A percentile compares a stretch with the other conserved stretches of the same genome.
phyloP scores from a whole-genome alignment of 1,140 invertebrate genomes.

The Procambarus virginalis region DNA sequence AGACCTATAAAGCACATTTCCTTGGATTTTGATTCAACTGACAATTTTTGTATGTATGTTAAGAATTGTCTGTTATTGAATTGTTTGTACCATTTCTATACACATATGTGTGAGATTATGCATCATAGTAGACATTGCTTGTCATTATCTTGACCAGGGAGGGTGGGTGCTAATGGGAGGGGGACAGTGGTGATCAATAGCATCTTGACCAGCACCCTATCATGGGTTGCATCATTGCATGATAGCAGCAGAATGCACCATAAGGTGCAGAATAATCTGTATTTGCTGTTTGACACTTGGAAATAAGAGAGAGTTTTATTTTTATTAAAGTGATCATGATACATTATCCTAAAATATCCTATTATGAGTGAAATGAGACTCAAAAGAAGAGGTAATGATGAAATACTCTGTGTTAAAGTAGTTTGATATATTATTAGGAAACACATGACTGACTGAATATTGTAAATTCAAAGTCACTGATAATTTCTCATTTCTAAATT shows the following conservation, averaged over 20 bases:
- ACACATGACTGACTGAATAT: neutral
- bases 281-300: too few species aligned
- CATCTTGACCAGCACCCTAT: neutral
- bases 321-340: neutral
- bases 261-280: neutral
- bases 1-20: constrained; percentile 55
- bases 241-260: neutral
- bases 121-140: constrained; percentile 60
- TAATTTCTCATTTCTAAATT: constrained; percentile 42
- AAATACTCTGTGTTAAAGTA: too few species aligned
- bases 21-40: constrained; percentile 39
- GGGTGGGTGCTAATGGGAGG: constrained; percentile 58
- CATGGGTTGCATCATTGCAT: neutral
- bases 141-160: constrained; percentile 63
- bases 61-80: constrained; percentile 62
- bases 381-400: neutral
- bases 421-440: too few species aligned
- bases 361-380: too few species aligned
- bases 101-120: constrained; percentile 62
- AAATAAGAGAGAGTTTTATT: neutral
- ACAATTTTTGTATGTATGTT: constrained; percentile 64
- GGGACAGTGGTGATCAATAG: constrained; percentile 14
- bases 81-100: constrained; percentile 65
- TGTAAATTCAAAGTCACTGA: constrained; percentile 25
- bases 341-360: neutral